phyloP scores from a whole-genome alignment of 1,140 invertebrate species.

The Diachasmimorpha longicaudata region DNA sequence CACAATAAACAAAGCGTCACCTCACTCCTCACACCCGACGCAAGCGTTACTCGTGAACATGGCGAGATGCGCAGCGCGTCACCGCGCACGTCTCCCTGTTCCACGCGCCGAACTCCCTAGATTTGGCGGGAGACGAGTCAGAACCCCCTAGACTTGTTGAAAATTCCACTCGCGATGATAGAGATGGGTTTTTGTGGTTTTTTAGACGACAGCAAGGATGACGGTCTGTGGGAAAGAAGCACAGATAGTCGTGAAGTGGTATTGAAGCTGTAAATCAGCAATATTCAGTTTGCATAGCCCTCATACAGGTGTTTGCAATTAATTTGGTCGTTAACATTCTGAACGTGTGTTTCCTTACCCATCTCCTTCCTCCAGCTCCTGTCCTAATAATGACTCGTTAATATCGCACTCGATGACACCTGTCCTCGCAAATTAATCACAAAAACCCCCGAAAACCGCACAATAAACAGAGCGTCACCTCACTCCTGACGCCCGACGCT shows the following conservation, averaged over 20 bases:
- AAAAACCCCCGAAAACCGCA: no score
- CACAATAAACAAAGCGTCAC: no score
- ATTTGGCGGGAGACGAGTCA: no score
- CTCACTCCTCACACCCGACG: no score
- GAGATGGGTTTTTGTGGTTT: background rate
- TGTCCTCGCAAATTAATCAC: no score
- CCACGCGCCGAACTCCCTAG: no score
- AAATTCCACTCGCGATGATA: no score
- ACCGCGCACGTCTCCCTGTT: background rate
- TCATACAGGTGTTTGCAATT: background rate
- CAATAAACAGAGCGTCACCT: no score
- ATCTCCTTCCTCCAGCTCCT: no score
- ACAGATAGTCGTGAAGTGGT: background rate
- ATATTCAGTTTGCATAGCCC: conserved; percentile 19
- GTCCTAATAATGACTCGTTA: background rate
- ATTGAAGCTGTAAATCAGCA: conserved; percentile 3
- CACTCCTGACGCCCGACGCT: no score
- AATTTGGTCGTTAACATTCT: background rate
- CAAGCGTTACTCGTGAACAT: background rate
- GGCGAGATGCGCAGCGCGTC: background rate
- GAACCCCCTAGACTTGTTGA: background rate
- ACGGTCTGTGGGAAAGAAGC: conserved; percentile 15
- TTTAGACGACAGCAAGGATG: conserved; percentile 26
- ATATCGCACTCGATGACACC: no score
- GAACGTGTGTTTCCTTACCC: background rate